Evolutionary conservation across 2,888 invertebrate species (phyloP).

Genomic region (Sesia bembeciformis): DNA sequence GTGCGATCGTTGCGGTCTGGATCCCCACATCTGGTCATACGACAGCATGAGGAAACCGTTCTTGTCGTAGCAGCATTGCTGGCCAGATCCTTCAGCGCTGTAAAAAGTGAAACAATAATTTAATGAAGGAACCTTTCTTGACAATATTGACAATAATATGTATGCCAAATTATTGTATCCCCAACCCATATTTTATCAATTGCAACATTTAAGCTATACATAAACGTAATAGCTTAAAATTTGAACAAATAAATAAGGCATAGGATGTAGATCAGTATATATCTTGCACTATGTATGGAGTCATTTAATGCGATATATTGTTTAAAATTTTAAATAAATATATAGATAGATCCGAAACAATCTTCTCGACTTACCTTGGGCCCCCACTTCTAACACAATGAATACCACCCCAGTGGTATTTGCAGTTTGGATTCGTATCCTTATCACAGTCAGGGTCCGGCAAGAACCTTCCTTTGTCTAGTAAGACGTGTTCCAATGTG

Average conservation of each 20-base stretch:
- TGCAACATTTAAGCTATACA: not conserved
- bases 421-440: slow-evolving; percentile 91
- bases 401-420: slow-evolving; percentile 89
- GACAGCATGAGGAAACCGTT: slow-evolving; percentile 93
- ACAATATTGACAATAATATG: not conserved
- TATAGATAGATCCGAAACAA: too few relatives aligned
- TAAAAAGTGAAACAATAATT: slow-evolving; percentile 7
- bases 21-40: slow-evolving; percentile 97
- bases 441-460: slow-evolving; percentile 94
- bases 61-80: slow-evolving; percentile 98
- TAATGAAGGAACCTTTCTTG: not conserved
- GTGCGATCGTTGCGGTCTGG: slow-evolving; percentile 87
- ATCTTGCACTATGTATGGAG: too few relatives aligned
- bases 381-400: slow-evolving; percentile 95
- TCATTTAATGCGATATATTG: too few relatives aligned
- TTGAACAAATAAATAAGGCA: too few relatives aligned
- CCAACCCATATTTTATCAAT: not conserved
- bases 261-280: too few relatives aligned
- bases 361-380: slow-evolving; percentile 81
- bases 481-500: slow-evolving; percentile 89
- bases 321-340: too few relatives aligned
- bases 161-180: not conserved
- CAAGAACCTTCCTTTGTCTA: slow-evolving; percentile 93
- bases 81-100: slow-evolving; percentile 92
- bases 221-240: not conserved